Percentiles rank a stretch among this genome's conserved stretches.
Conservation (phyloP, 2,113 vertebrate species). For the Gallinago media region DNA sequence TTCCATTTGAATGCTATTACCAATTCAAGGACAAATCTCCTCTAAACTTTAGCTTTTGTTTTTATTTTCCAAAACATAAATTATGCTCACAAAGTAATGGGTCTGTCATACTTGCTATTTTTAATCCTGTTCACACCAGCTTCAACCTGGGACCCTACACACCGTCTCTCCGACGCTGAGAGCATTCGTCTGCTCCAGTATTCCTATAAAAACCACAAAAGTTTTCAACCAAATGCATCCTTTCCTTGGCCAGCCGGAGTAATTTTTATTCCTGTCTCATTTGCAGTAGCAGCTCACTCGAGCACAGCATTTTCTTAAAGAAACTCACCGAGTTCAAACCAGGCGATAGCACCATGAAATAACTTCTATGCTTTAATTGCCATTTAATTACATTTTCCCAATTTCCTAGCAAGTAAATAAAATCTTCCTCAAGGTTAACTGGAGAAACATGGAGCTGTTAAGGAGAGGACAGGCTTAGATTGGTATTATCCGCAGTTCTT, state of each 20-base stretch:
- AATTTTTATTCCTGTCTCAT: slow-evolving; percentile 70
- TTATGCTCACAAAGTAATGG: slow-evolving; percentile 40
- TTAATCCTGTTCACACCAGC: slow-evolving; percentile 12
- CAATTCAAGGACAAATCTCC: slow-evolving; percentile 73
- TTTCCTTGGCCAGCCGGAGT: slow-evolving; percentile 42
- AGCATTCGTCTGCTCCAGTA: slow-evolving; percentile 44
- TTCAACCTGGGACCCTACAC: not conserved
- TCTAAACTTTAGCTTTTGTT: slow-evolving; percentile 59
- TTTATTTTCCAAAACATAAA: slow-evolving; percentile 53
- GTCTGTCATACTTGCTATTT: slow-evolving; percentile 26
- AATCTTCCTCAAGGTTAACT: slow-evolving; percentile 15
- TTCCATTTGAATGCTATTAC: slow-evolving; percentile 75
- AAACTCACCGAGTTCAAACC: slow-evolving; percentile 75
- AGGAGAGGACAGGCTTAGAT: not conserved
- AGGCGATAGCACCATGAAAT: slow-evolving; percentile 75
- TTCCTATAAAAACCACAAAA: slow-evolving; percentile 1
- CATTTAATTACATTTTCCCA: slow-evolving; percentile 80
- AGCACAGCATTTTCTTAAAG: slow-evolving; percentile 65
- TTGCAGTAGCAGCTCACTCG: slow-evolving; percentile 65
- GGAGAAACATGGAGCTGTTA: not conserved
- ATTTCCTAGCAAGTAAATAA: slow-evolving; percentile 48
- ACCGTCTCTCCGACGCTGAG: not conserved
- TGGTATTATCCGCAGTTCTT: not conserved
- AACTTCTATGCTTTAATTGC: slow-evolving; percentile 70
- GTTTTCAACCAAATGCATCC: slow-evolving; percentile 46